A percentile compares a stretch with the other conserved stretches of the same genome.
Evolutionary conservation across 2,113 vertebrate genomes (phyloP).

Genomic region (Rousettus leschenaultii): DNA sequence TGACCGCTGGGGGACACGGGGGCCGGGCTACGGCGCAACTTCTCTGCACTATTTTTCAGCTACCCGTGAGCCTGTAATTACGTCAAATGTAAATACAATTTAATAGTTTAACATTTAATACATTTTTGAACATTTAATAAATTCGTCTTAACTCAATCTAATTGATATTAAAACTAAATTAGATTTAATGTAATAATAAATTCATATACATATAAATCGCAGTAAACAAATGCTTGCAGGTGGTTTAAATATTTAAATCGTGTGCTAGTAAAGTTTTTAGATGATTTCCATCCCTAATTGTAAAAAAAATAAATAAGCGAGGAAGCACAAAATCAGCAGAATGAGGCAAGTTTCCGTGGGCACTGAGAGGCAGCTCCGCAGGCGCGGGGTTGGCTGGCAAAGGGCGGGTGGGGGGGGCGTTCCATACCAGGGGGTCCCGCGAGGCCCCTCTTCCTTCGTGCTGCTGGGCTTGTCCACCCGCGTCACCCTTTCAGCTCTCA

Average conservation of each 20-base stretch:
- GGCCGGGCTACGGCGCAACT: rapidly evolving
- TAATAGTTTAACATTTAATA: neutral
- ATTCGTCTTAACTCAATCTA: constrained; percentile 5
- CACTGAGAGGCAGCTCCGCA: neutral
- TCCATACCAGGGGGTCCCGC: rapidly evolving
- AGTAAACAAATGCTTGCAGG: neutral
- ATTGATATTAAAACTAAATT: constrained; percentile 32
- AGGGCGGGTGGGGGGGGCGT: rapidly evolving
- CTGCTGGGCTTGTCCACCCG: rapidly evolving
- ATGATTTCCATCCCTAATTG: neutral
- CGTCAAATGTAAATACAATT: neutral
- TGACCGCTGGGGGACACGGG: rapidly evolving
- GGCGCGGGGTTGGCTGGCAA: rapidly evolving
- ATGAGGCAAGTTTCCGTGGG: rapidly evolving
- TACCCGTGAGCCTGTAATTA: neutral
- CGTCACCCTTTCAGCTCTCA: neutral
- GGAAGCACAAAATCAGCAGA: neutral
- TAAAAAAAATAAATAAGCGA: neutral
- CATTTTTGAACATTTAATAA: neutral
- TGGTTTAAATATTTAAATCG: neutral
- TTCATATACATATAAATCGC: neutral
- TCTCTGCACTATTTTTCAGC: neutral
- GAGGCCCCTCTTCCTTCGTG: neutral
- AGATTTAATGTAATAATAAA: neutral
- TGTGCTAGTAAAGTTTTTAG: neutral